Evolutionary conservation across 2,797 vertebrate genomes (phyloP), one percentile per base, ranked within the genome.

Genomic region (Lepus townsendii): DNA sequence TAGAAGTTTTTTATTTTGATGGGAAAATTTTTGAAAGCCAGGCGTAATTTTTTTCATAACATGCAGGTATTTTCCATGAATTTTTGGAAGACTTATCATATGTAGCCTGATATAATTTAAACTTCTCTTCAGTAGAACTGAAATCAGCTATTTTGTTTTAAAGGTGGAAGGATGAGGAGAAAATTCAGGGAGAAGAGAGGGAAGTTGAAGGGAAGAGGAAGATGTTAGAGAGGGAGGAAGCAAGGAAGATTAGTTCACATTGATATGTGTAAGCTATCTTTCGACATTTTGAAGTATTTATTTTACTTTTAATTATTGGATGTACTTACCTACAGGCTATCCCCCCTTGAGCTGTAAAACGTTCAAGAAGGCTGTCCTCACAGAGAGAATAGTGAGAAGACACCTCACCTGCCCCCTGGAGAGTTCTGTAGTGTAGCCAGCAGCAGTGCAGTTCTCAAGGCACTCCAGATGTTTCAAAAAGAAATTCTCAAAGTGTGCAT

Each of bases 281-380:
- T 27, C 30, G 52, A 3, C 60, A 12, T 63, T 89, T 79, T n/a
- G 4, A 83, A 80, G 24, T 24, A 27, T 78, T 62, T 50, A 4
- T 50, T 88, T 90, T 52, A 77, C 66, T 86, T 83, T 38, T 77
- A 71, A 63, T 57, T 83, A 66, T 71, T 83, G 75, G n/a, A 30
- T 71, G 22, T 83, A 60, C 83, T 83, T 62, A 50, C n/a, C 27
- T 68, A 2, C 38, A 79, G 47, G 62, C 32, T 83, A 2, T 10
- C n/a, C 22, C 16, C 42, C 71, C 83, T 20, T 1, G 0, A 27
- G 2, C 52, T 93, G 1, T 27, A 62, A 76, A 65, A 6, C 19
- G 2, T 4, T 14, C 3, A 79, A 57, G 22, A 5, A 83, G 13
- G 62, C 27, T 50, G 60, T 83, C 60, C 22, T 87, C 77, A 30